A percentile compares a stretch with the other conserved stretches of the same genome.
These are phyloP conservation scores for Panurus biarmicus DNA, from an alignment of 2,113 vertebrate genomes.

Conservation along the genomic window DNA sequence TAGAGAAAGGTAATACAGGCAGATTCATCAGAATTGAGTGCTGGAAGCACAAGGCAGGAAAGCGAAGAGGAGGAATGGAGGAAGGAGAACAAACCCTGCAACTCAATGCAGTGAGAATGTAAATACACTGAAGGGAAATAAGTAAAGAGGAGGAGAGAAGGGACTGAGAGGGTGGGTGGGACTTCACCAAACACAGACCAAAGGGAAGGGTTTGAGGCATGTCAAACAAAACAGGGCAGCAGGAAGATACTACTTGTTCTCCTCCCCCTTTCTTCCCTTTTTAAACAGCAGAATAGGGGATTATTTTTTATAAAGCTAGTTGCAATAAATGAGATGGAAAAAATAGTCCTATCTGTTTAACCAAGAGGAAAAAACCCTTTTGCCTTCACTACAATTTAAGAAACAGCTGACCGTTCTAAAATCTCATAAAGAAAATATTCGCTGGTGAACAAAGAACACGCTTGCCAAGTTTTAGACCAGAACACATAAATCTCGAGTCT, in stretches of 20 bases:
- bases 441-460: neutral
- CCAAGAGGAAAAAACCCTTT: conserved; percentile 12
- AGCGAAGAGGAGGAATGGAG: neutral
- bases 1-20: neutral
- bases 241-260: neutral
- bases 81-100: neutral
- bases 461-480: conserved; percentile 63
- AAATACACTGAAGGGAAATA: conserved; percentile 35
- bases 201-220: conserved; percentile 43
- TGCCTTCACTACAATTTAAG: conserved; percentile 53
- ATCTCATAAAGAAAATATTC: conserved; percentile 70
- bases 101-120: conserved; percentile 7
- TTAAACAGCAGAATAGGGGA: neutral
- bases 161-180: conserved; percentile 7
- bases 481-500: conserved; percentile 45
- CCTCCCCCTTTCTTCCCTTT: neutral
- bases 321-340: conserved; percentile 62
- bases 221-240: conserved; percentile 51
- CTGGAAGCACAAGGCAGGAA: neutral
- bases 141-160: conserved; percentile 39
- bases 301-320: conserved; percentile 54
- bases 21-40: neutral
- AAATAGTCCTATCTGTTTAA: conserved; percentile 61
- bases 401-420: conserved; percentile 70
- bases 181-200: conserved; percentile 26